Percentiles rank a stretch among this genome's conserved stretches.
Conservation (phyloP, 2,888 invertebrate species). For the Campoplex capitator region DNA sequence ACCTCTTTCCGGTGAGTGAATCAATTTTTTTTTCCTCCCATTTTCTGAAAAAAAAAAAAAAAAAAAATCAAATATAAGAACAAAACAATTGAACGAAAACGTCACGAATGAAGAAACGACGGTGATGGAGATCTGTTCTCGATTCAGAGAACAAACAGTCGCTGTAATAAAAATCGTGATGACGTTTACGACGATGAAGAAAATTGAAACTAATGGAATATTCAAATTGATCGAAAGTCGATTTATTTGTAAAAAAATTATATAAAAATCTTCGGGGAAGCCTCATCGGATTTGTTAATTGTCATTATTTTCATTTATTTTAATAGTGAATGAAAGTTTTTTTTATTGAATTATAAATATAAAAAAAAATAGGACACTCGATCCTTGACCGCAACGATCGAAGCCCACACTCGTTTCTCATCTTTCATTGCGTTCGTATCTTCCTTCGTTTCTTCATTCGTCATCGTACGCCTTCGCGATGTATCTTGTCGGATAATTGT, state of each 20-base stretch:
- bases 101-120: background rate
- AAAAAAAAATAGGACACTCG: constrained; percentile 58
- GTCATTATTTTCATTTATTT: too few relatives aligned
- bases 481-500: background rate
- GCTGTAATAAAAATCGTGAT: too few relatives aligned
- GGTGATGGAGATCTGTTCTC: background rate
- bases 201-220: background rate
- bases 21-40: background rate
- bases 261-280: too few relatives aligned
- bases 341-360: background rate
- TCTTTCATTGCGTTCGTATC: constrained; percentile 36
- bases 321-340: too few relatives aligned
- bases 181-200: background rate
- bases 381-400: constrained; percentile 53
- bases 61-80: background rate
- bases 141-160: background rate
- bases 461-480: constrained; percentile 54
- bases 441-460: constrained; percentile 1
- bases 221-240: background rate
- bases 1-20: constrained; percentile 79
- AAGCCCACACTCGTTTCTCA: constrained; percentile 51
- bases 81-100: background rate
- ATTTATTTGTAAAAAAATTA: background rate
- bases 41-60: background rate
- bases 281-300: too few relatives aligned